Conservation (phyloP, 1,140 invertebrate species). For the Papilio polyxenes region DNA sequence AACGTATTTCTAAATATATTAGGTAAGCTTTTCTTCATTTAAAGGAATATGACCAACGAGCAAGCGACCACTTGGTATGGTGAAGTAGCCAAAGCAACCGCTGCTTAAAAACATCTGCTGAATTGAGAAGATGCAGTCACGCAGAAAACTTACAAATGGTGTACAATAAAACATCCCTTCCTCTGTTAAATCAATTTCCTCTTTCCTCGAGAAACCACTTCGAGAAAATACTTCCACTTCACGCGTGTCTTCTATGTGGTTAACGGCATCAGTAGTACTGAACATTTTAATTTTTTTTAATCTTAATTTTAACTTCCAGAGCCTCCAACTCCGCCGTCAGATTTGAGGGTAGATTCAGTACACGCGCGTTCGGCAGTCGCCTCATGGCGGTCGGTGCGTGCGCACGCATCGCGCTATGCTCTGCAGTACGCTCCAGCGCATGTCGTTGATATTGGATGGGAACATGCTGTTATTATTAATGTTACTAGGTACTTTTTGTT, state of each 20-base stretch:
- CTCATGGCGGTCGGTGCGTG: slow-evolving; percentile 67
- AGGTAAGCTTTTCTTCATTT: slow-evolving; percentile 80
- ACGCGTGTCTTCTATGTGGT: too few species aligned
- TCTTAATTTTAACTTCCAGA: slow-evolving; percentile 51
- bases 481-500: slow-evolving; percentile 59
- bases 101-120: background rate
- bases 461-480: slow-evolving; percentile 66
- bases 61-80: too few species aligned
- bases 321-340: slow-evolving; percentile 71
- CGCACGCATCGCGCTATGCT: slow-evolving; percentile 60
- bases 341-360: slow-evolving; percentile 67
- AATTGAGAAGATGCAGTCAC: too few species aligned
- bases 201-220: too few species aligned
- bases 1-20: slow-evolving; percentile 90
- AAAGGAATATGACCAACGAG: background rate
- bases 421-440: slow-evolving; percentile 66
- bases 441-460: slow-evolving; percentile 65
- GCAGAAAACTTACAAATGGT: too few species aligned
- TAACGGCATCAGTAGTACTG: too few species aligned
- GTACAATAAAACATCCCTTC: too few species aligned
- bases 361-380: slow-evolving; percentile 58
- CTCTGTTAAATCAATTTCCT: too few species aligned
- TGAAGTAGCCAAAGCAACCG: background rate
- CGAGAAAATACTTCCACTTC: too few species aligned
- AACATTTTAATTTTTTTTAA: too few species aligned